Evolutionary conservation across 2,888 invertebrate genomes (phyloP).

Genomic region (Alsophila aescularia): DNA sequence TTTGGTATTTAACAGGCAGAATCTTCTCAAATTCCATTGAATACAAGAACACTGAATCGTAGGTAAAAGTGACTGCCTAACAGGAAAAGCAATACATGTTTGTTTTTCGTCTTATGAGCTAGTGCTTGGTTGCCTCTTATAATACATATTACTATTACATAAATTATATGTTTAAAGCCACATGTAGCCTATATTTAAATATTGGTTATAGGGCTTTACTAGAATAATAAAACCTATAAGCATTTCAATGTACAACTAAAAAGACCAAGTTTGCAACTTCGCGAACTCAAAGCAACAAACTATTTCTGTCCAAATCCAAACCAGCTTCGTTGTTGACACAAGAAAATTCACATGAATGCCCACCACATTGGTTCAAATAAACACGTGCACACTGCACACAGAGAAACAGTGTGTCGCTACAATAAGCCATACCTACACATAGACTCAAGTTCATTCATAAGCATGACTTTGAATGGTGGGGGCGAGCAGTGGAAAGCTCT

Average conservation of each 20-base stretch:
- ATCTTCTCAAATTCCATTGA: conserved; percentile 15
- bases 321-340: conserved; percentile 76
- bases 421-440: conserved; percentile 55
- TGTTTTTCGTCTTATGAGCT: no score
- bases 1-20: conserved; percentile 33
- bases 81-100: no score
- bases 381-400: conserved; percentile 72
- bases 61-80: background rate
- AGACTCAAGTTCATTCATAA: conserved; percentile 65
- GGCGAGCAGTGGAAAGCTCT: conserved; percentile 60
- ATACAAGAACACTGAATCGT: background rate
- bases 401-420: conserved; percentile 38
- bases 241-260: conserved; percentile 19
- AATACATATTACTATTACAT: no score
- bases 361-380: conserved; percentile 73
- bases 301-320: conserved; percentile 71
- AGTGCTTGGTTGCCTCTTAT: no score
- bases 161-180: no score
- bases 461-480: conserved; percentile 61
- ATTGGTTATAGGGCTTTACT: no score
- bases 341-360: conserved; percentile 83
- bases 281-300: conserved; percentile 74
- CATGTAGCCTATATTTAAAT: no score
- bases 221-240: no score
- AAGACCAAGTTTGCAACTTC: conserved; percentile 56